A percentile compares a stretch with the other conserved stretches of the same genome.
Evolutionary conservation across 2,113 vertebrate genomes (phyloP).

Genomic region (Tetrax tetrax): DNA sequence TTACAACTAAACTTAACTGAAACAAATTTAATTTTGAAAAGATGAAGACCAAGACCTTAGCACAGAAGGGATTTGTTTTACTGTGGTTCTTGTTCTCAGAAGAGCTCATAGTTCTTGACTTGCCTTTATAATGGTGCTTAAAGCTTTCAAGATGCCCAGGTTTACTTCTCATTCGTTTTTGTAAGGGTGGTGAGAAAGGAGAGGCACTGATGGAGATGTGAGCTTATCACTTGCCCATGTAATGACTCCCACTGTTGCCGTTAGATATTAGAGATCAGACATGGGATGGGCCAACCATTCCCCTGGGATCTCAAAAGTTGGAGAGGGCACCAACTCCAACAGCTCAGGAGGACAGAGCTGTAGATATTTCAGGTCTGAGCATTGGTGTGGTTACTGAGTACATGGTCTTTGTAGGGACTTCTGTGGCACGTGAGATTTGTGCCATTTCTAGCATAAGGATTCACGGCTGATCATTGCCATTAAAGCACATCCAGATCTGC

Average conservation of each 20-base stretch:
- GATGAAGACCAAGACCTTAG: background rate
- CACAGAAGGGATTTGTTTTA: background rate
- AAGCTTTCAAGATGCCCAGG: background rate
- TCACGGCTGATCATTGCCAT: background rate
- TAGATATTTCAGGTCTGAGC: background rate
- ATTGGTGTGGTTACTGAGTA: background rate
- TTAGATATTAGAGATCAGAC: background rate
- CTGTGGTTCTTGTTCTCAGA: background rate
- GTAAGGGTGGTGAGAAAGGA: background rate
- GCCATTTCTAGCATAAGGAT: background rate
- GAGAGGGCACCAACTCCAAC: background rate
- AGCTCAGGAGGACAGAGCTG: background rate
- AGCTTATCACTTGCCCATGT: fast-evolving
- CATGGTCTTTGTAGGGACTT: background rate
- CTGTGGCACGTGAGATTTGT: background rate
- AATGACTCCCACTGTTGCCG: background rate
- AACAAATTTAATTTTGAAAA: background rate
- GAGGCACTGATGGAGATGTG: background rate
- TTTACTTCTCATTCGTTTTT: background rate
- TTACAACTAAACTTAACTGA: background rate
- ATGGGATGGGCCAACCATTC: background rate
- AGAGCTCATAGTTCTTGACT: background rate
- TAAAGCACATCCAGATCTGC: background rate
- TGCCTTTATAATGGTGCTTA: background rate
- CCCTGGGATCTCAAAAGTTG: background rate